These are phyloP conservation scores for Ictalurus punctatus DNA, from an alignment of 2,113 vertebrate species.

Conservation along the genomic window DNA sequence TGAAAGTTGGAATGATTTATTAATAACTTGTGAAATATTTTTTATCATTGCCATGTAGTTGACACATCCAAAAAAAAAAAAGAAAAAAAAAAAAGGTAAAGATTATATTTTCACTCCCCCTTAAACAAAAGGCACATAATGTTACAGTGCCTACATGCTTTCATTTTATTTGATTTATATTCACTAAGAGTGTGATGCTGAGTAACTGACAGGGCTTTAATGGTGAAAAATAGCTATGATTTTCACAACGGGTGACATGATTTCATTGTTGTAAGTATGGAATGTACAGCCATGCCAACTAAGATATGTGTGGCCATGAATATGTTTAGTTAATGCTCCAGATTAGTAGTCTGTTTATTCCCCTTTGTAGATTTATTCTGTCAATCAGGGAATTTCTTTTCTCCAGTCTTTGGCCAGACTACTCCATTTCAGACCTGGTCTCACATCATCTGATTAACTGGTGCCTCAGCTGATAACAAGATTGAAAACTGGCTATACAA, in stretches of 20 bases:
- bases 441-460: background rate
- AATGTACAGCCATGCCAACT: background rate
- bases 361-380: background rate
- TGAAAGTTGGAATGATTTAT: constrained; percentile 26
- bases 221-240: constrained; percentile 8
- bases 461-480: background rate
- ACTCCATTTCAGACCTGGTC: background rate
- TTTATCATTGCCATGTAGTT: constrained; percentile 8
- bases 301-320: background rate
- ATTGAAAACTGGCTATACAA: background rate
- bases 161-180: constrained; percentile 31
- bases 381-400: background rate
- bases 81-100: background rate
- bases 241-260: constrained; percentile 6
- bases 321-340: background rate
- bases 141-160: background rate
- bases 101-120: constrained; percentile 2
- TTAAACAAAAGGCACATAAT: constrained; percentile 21
- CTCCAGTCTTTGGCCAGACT: background rate
- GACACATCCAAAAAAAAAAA: background rate
- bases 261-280: constrained; percentile 18
- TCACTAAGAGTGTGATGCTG: constrained; percentile 25
- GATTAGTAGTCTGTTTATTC: constrained; percentile 7
- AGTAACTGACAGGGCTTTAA: constrained; percentile 38
- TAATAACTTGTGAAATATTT: constrained; percentile 27